Base-by-base conservation (phyloP, 2,888 invertebrate genomes). In the Scaptomyza cyrtandrae region DNA sequence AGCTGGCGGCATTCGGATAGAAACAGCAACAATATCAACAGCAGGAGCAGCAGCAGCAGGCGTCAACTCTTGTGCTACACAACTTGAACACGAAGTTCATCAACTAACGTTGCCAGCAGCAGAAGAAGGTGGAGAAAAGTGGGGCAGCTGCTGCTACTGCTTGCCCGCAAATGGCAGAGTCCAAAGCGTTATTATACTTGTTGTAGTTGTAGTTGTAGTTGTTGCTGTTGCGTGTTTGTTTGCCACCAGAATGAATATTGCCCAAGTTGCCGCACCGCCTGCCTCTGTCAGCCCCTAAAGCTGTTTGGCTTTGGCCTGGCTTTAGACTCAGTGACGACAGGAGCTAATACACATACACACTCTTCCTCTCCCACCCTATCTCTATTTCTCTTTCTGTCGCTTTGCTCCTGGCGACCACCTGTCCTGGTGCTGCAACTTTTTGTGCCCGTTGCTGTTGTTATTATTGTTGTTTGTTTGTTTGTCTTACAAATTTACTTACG, bases 41-140 rank as follows among this genome's bases (percentile, higher is more conserved):
- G 46, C 57, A 57, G 45, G 10, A 75, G 48, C 75, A 71, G 48
- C 73, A 67, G 60, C 60, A 59, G 62, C 72, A 70, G 54, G 89
- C 88, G 87, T 86, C 85, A 85, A 85, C 87, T 88, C 83, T 88
- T 88, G 87, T 88, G 86, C 89, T 77, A 88, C 83, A 83, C 86
- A 83, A 88, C 65, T 88, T 88, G 88, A 83, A 84, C 83, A 84
- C 88, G 88, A 88, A 84, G 83, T 84, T 84, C 83, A 84, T 84
- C 83, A 84, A 84, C 86, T 86, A 83, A 70, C 83, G 68, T 14
- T 27, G 33, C 10, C 50, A 53, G 37, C 16, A 3, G 46, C 13
- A 16, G 31, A 19, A 24, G 24, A 24, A 24, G 24, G 9, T 19
- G 9, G 13, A 1, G 19, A 39, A 6, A 13, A 24, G n/a, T 14